These are phyloP conservation scores for Recurvirostra avosetta DNA, from an alignment of 2,113 vertebrate genomes.

Conservation along the genomic window DNA sequence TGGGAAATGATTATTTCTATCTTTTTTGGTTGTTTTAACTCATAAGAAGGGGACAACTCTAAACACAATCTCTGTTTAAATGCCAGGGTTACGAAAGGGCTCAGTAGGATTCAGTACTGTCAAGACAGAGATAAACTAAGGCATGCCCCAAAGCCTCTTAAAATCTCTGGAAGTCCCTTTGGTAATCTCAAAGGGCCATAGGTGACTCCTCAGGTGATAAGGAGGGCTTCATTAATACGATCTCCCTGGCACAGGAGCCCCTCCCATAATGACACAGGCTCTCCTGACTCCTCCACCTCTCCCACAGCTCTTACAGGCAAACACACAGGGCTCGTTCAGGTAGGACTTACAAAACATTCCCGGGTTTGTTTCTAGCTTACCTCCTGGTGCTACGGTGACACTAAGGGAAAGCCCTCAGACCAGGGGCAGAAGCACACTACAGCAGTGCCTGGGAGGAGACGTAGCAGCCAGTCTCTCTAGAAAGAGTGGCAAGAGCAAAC, in stretches of 20 bases:
- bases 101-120: background rate
- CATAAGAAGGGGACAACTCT: background rate
- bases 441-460: background rate
- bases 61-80: background rate
- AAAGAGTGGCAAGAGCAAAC: background rate
- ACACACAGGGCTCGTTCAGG: background rate
- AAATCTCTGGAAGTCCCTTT: background rate
- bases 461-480: background rate
- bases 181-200: background rate
- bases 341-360: background rate
- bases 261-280: background rate
- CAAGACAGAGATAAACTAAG: background rate
- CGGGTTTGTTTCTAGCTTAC: background rate
- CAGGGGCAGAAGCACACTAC: background rate
- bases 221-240: background rate
- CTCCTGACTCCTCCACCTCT: background rate
- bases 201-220: background rate
- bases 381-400: fast-evolving
- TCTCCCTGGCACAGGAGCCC: background rate
- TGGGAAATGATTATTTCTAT: background rate
- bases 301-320: background rate
- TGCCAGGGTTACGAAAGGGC: background rate
- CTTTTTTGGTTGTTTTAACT: background rate
- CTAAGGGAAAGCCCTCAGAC: background rate
- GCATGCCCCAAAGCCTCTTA: background rate